Percentiles rank a stretch among this genome's conserved stretches.
phyloP scores from a whole-genome alignment of 2,888 invertebrate genomes.

The Orthonevra nobilis region DNA sequence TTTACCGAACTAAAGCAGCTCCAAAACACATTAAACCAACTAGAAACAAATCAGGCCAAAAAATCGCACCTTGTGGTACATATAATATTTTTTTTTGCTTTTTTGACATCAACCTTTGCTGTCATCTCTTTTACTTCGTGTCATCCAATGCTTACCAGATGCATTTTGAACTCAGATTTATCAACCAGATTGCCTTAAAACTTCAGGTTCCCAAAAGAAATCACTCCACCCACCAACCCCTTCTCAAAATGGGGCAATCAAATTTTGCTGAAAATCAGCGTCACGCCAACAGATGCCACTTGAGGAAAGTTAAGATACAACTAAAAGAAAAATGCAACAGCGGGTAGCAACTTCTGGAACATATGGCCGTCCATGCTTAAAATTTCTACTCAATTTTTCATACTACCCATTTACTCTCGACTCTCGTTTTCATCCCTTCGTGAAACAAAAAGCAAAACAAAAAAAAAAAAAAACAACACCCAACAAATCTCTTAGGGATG shows the following conservation, averaged over 20 bases:
- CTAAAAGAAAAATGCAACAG: conserved; percentile 48
- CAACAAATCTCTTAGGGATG: conserved; percentile 56
- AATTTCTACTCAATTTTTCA: conserved; percentile 45
- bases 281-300: conserved; percentile 59
- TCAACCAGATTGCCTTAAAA: conserved; percentile 40
- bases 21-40: no score
- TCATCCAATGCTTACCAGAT: no score
- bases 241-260: conserved; percentile 3
- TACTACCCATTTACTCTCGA: conserved; percentile 3
- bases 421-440: conserved; percentile 45
- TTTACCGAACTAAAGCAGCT: no score
- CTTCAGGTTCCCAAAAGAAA: conserved; percentile 21
- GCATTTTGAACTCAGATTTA: conserved; percentile 42
- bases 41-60: no score
- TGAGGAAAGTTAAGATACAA: conserved; percentile 34
- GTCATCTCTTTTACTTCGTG: no score
- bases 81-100: no score
- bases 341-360: conserved; percentile 48
- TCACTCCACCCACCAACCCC: not conserved
- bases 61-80: no score
- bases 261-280: conserved; percentile 49
- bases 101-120: no score
- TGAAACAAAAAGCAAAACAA: conserved; percentile 27
- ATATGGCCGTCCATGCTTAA: conserved; percentile 48
- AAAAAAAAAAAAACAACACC: conserved; percentile 2